These are phyloP conservation scores for Actenoides lindsayi DNA, from an alignment of 2,113 vertebrate species.

Conservation along the genomic window DNA sequence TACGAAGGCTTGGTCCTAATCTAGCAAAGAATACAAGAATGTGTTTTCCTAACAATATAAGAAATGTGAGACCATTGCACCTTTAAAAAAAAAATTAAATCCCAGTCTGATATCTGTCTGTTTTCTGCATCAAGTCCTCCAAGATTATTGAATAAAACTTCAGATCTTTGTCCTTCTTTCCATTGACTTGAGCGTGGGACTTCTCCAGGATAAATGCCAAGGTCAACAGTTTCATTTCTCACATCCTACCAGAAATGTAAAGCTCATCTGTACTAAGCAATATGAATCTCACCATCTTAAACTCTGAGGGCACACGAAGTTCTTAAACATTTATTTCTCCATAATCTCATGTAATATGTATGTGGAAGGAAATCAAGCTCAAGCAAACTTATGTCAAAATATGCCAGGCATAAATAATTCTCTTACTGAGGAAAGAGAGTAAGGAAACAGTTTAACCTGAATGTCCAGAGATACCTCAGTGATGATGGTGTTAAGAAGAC, in stretches of 20 bases:
- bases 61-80: background rate
- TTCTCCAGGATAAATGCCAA: background rate
- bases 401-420: rapidly evolving
- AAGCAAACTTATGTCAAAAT: background rate
- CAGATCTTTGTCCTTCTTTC: background rate
- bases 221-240: background rate
- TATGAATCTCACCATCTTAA: background rate
- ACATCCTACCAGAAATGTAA: background rate
- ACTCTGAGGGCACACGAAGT: background rate
- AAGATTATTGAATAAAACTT: background rate
- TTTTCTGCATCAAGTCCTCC: background rate
- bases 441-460: background rate
- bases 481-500: background rate
- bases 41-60: background rate
- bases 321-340: background rate
- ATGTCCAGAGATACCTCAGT: background rate
- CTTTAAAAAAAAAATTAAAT: background rate
- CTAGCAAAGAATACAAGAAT: background rate
- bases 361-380: background rate
- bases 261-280: background rate
- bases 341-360: background rate
- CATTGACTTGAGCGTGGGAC: background rate
- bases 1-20: background rate
- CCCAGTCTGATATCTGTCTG: background rate
- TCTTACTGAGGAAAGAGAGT: background rate